Evolutionary conservation across 2,113 vertebrate genomes (phyloP), one percentile per base, ranked within the genome.

Genomic region (Maccullochella peelii): DNA sequence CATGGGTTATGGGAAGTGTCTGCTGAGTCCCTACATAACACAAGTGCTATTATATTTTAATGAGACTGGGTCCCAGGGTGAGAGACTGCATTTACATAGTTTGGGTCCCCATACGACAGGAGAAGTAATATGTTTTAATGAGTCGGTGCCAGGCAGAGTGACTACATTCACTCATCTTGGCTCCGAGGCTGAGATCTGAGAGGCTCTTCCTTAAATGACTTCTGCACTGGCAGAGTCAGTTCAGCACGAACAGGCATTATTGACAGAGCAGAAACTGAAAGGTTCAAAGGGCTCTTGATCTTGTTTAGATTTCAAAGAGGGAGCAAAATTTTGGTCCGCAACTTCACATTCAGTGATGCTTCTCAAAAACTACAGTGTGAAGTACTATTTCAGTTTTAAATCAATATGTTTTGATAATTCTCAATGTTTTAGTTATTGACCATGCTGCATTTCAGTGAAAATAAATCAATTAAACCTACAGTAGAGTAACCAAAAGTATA

Each of bases 41-140:
- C 79, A 57, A 82, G 85, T 70, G 76, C 66, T 70, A 83, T 89
- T 89, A 84, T 79, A 77, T 77, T 89, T 87, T 90, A 91, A 93
- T 90, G 86, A 92, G 76, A 79, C 61, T 50, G 27, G 58, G 84
- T 89, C 87, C 85, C 86, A 63, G 30, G 38, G 86, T 67, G 61
- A 86, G 61, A 71, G 36, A 52, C 66, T 67, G 63, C 77, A 80
- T 73, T 66, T 68, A 65, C 80, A 73, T 80, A 59, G 62, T 79
- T 77, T 82, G 74, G 67, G 73, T 86, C 70, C 76, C 79, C 11
- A 23, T 47, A 58, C 25, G 42, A 83, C 80, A 54, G 55, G 75
- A 88, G 79, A 77, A 78, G 83, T 89, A 86, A 88, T 86, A 85
- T 40, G 69, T 85, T 90, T 89, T 90, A 88, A 89, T 86, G 89